Conservation (phyloP, 2,113 vertebrate species). For the Oncorhynchus nerka region DNA sequence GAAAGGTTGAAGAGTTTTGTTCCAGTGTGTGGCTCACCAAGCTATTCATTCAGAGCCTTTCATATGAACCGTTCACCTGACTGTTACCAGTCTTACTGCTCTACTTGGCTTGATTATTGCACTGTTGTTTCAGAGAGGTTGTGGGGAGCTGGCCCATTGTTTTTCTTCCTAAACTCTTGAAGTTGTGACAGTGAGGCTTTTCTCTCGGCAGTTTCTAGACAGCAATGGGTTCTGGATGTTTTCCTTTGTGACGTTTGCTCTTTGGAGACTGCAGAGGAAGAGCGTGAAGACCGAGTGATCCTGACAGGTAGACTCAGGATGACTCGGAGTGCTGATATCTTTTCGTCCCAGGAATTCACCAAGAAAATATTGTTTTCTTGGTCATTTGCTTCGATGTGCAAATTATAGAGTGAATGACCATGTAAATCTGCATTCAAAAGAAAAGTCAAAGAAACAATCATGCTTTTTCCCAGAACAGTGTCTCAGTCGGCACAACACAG, state of each 20-base stretch:
- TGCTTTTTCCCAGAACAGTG: neutral
- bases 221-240: slow-evolving; percentile 28
- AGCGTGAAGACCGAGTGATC: neutral
- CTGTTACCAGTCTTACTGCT: neutral
- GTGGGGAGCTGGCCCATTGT: neutral
- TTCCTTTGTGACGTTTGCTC: slow-evolving; percentile 42
- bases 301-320: neutral
- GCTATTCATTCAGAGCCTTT: no score
- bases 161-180: slow-evolving; percentile 14
- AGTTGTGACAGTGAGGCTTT: slow-evolving; percentile 30
- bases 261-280: slow-evolving; percentile 27
- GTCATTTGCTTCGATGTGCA: neutral
- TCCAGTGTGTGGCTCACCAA: no score
- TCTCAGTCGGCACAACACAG: neutral
- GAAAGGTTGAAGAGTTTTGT: neutral
- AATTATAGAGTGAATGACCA: neutral
- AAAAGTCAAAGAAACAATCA: neutral
- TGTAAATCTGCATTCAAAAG: neutral
- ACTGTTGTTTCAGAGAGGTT: slow-evolving; percentile 26
- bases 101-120: slow-evolving; percentile 32
- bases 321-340: no score
- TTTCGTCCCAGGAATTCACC: neutral
- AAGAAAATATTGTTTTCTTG: neutral
- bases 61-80: neutral
- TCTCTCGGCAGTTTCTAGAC: neutral